phyloP scores from a whole-genome alignment of 2,888 invertebrate genomes.

The Oxyscelio sp. region DNA sequence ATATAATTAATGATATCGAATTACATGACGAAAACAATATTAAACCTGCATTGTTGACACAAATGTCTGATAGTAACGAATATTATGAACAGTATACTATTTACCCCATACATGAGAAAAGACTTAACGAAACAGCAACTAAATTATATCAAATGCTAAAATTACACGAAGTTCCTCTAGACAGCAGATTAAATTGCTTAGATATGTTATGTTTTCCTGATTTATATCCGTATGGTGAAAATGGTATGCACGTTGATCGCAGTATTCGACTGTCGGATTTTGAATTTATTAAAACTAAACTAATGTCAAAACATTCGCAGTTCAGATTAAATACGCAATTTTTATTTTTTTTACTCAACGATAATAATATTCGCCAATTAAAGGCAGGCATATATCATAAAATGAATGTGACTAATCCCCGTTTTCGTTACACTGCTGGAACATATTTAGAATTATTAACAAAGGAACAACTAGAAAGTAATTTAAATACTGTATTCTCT shows the following conservation, averaged over 20 bases:
- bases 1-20: too few relatives aligned
- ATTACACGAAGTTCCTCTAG: slow-evolving; percentile 73
- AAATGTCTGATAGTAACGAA: slow-evolving; percentile 56
- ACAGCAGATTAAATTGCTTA: slow-evolving; percentile 63
- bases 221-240: slow-evolving; percentile 72
- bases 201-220: slow-evolving; percentile 78
- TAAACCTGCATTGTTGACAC: too few relatives aligned
- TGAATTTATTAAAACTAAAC: slow-evolving; percentile 74
- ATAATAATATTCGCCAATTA: slow-evolving; percentile 63
- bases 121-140: slow-evolving; percentile 37
- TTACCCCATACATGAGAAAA: slow-evolving; percentile 43
- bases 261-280: too few relatives aligned
- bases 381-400: slow-evolving; percentile 55
- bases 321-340: too few relatives aligned
- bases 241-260: too few relatives aligned
- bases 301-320: slow-evolving; percentile 79
- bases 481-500: slow-evolving; percentile 69
- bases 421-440: slow-evolving; percentile 22
- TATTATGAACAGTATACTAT: slow-evolving; percentile 69
- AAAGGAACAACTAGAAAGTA: slow-evolving; percentile 60
- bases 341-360: too few relatives aligned
- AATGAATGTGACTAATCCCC: slow-evolving; percentile 47
- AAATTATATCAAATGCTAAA: slow-evolving; percentile 77
- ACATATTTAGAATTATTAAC: slow-evolving; percentile 15
- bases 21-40: too few relatives aligned